Percentiles rank a stretch among this genome's conserved stretches.
These are phyloP conservation scores for Emberiza fucata DNA, from an alignment of 2,113 vertebrate species.

Conservation along the genomic window DNA sequence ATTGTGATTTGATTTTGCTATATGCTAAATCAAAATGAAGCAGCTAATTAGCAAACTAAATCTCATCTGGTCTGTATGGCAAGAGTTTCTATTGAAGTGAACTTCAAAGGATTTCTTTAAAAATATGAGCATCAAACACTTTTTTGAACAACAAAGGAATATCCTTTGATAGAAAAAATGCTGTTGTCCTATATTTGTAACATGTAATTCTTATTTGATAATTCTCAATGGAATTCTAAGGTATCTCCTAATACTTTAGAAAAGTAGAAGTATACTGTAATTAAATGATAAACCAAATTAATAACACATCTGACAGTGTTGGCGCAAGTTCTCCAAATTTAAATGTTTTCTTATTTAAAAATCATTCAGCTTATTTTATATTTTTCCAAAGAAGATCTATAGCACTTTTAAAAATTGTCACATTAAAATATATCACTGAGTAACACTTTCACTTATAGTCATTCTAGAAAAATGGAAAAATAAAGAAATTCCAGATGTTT, in stretches of 20 bases:
- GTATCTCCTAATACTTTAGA: background rate
- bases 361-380: background rate
- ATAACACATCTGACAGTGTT: background rate
- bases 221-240: conserved; percentile 37
- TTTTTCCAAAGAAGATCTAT: background rate
- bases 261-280: background rate
- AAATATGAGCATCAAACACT: conserved; percentile 57
- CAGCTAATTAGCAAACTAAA: conserved; percentile 53
- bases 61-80: background rate
- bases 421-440: background rate
- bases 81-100: conserved; percentile 58
- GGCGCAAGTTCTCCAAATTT: background rate
- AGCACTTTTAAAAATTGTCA: background rate
- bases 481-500: background rate
- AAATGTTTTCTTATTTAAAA: background rate
- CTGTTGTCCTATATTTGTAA: conserved; percentile 52
- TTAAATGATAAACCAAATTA: conserved; percentile 47
- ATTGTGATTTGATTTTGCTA: conserved; percentile 36
- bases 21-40: conserved; percentile 41
- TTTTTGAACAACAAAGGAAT: conserved; percentile 58
- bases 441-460: background rate
- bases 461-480: background rate
- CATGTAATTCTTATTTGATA: conserved; percentile 25
- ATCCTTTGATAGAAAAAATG: conserved; percentile 20
- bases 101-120: conserved; percentile 60